Evolutionary conservation across 2,797 vertebrate genomes (phyloP), one percentile per base, ranked within the genome.

Genomic region (Gadopsis bispinosus): DNA sequence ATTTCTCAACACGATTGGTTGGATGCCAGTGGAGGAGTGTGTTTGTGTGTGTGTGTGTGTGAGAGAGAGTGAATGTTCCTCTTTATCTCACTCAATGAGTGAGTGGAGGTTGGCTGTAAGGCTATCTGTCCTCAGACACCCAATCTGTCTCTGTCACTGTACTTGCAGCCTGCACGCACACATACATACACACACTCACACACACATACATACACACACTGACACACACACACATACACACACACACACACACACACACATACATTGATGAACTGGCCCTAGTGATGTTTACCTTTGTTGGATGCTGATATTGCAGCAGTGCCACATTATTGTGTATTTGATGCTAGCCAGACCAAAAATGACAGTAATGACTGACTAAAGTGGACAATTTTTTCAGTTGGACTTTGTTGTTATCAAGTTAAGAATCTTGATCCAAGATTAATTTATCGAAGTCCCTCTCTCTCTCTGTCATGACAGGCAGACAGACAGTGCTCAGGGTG

Each of bases 91-190:
- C 67, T 91, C 85, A 91, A 72, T 90, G 89, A 91, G 81, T 92
- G 90, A 90, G 89, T 91, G 88, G 85, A 91, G 85, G 83, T 89
- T 88, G 83, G 83, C 87, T 89, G 80, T 86, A 72, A 86, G 89
- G 88, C 88, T 91, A 92, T 92, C 91, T 88, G 84, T 91, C 79
- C 89, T 93, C 87, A 92, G 84, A 88, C 92, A 94, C 92, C 88
- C 89, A 88, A 89, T 92, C 86, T 80, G 81, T 93, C 91, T 93
- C 64, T 91, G 91, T 90, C 92, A 75, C 67, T 86, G 73, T 69
- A 73, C 20, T 72, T 58, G 50, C 45, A 81, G 75, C 53, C 64
- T 56, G 31, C 51, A 39, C 22, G 20, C 31, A 39, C 73, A 72
- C 70, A 79, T 45, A 73, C 31, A 72, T 29, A 70, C 56, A 66